A percentile compares a stretch with the other conserved stretches of the same genome.
phyloP scores from a whole-genome alignment of 2,113 vertebrate species.

The Carassius carassius region DNA sequence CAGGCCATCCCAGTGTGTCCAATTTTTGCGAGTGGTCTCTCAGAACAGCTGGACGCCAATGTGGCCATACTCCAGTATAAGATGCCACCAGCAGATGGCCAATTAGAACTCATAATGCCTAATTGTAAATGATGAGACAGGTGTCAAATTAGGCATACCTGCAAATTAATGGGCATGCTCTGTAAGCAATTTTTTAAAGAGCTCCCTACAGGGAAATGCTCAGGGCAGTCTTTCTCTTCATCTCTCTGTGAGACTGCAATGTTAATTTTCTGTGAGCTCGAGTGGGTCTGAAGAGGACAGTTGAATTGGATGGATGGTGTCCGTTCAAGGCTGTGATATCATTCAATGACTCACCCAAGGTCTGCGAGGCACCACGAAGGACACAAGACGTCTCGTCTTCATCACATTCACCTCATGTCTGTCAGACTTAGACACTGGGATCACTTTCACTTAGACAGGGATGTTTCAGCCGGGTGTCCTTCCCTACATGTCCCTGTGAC shows the following conservation, averaged over 20 bases:
- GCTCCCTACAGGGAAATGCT: background rate
- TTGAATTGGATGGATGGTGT: background rate
- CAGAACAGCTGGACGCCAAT: constrained; percentile 64
- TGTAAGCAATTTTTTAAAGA: background rate
- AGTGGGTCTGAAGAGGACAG: background rate
- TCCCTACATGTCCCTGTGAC: constrained; percentile 58
- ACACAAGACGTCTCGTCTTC: constrained; percentile 8
- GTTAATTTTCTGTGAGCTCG: background rate
- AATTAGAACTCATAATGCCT: constrained; percentile 75
- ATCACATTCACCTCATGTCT: constrained; percentile 36
- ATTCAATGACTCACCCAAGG: constrained; percentile 50
- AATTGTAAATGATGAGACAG: constrained; percentile 79
- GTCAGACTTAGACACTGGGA: background rate
- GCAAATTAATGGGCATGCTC: constrained; percentile 65
- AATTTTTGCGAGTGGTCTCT: constrained; percentile 15
- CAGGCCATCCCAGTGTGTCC: background rate
- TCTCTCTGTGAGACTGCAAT: background rate
- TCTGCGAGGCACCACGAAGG: constrained; percentile 39
- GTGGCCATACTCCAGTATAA: constrained; percentile 55
- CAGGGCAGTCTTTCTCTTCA: too few species aligned
- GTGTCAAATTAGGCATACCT: constrained; percentile 74
- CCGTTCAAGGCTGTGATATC: background rate
- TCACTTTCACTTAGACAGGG: constrained; percentile 39
- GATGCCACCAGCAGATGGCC: constrained; percentile 76
- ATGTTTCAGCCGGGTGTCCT: constrained; percentile 19